phyloP scores from a whole-genome alignment of 2,797 vertebrate species.

The Delichon dasypus region DNA sequence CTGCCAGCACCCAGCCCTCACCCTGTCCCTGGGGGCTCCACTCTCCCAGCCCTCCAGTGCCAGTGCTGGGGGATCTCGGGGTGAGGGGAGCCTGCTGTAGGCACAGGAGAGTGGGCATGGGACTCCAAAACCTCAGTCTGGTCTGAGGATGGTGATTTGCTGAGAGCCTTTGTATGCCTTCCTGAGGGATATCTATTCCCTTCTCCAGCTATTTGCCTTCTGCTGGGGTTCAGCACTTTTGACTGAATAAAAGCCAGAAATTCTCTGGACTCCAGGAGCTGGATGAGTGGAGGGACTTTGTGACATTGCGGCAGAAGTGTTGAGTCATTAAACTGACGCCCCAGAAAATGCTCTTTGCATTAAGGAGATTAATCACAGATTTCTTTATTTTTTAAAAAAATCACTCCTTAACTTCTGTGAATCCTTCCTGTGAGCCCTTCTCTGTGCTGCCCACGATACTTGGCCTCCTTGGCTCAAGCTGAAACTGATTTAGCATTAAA shows the following conservation, averaged over 20 bases:
- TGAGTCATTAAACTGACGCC: constrained; percentile 6
- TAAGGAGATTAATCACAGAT: constrained; percentile 18
- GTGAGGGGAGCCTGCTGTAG: not conserved
- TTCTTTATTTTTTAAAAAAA: not conserved
- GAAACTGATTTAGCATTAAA: constrained; percentile 14
- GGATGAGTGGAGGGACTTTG: not conserved
- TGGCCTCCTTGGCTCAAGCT: not conserved
- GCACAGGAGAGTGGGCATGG: not conserved
- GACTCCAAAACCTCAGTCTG: not conserved
- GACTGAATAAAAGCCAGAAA: not conserved
- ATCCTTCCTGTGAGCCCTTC: not conserved
- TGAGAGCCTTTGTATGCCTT: not conserved
- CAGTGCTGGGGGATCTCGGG: accelerated
- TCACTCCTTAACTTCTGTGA: not conserved
- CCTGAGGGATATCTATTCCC: not conserved
- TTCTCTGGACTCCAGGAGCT: not conserved
- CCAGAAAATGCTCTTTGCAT: constrained; percentile 19
- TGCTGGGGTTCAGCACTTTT: not conserved
- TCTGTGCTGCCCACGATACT: not conserved
- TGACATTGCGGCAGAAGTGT: not conserved
- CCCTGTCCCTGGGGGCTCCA: accelerated
- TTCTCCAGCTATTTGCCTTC: not conserved
- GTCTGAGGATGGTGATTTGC: not conserved
- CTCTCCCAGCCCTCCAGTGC: not conserved
- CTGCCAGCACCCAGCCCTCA: not conserved